Base-by-base conservation (phyloP, 2,797 vertebrate genomes). In the Cossypha polioptera region DNA sequence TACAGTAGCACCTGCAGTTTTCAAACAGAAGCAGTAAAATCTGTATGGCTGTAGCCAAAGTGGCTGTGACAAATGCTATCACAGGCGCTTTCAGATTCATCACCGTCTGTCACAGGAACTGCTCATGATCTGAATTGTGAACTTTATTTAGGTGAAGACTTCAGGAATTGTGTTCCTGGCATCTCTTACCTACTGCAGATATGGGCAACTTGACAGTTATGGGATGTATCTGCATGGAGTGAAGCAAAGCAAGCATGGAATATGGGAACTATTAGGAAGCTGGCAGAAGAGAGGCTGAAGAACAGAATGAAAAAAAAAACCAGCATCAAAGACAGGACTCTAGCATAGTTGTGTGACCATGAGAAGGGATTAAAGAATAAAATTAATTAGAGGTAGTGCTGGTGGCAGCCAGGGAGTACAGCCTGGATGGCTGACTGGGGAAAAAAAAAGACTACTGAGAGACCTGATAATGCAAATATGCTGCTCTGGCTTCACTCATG, bases 201-300 rank as follows among this genome's bases (percentile, higher is more conserved):
- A 45, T 0, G 6, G 68, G 40, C 65, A 83, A 16, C 1, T 0
- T 21, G 36, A 57, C 15, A 11, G 22, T 9, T 54, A 48, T 57
- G 40, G 35, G 48, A 36, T 74, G 14, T 45, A 29, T n/a, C 47
- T 89, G 81, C 48, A 31, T 8, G 25, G 62, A 53, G 36, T 31
- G n/a, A 55, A 63, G 25, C 53, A 92, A 78, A 79, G 40, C 65
- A 69, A 77, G 51, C 38, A 69, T 33, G 40, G 42, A 47, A 29
- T 26, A 51, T 29, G 43, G 42, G 18, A 71, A 62, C 74, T 84
- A 4, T 5, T 43, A 31, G 47, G 65, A 43, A 89, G 31, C 15
- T 55, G 21, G 4, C 66, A 79, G 40, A 45, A 86, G 35, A 18
- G 11, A 89, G 26, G 35, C 55, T 74, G 77, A 72, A 68, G 58